These are phyloP conservation scores for Enteromius trimaculatus DNA, from an alignment of 2,797 vertebrate species.

Conservation along the genomic window DNA sequence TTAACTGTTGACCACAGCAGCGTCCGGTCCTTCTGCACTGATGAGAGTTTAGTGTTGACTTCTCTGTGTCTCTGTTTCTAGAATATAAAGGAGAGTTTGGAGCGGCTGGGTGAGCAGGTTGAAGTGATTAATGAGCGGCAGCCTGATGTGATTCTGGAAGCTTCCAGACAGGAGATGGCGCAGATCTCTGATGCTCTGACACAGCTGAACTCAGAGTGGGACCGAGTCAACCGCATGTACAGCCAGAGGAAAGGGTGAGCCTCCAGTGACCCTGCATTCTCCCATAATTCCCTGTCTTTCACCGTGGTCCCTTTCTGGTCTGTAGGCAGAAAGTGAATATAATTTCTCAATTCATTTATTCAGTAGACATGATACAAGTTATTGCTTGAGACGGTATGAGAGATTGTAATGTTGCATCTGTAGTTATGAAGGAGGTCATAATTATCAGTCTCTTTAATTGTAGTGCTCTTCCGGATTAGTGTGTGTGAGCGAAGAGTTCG, in stretches of 20 bases:
- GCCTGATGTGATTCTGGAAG: constrained; percentile 86
- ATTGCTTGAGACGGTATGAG: not conserved
- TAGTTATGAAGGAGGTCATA: not conserved
- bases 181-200: constrained; percentile 87
- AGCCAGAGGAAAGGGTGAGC: constrained; percentile 89
- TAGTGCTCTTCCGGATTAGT: not conserved
- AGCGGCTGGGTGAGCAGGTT: constrained; percentile 86
- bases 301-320: not conserved
- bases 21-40: not conserved
- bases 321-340: not conserved
- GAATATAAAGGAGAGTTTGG: constrained; percentile 89
- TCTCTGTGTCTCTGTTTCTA: constrained; percentile 59
- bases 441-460: not conserved
- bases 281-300: not conserved
- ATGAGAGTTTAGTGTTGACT: not conserved
- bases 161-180: constrained; percentile 84
- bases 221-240: constrained; percentile 91
- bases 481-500: not conserved
- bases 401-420: not conserved
- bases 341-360: not conserved
- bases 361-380: no score
- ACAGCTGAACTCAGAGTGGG: constrained; percentile 92
- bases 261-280: not conserved
- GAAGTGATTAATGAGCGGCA: constrained; percentile 87
- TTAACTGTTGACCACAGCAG: not conserved